Evolutionary conservation across 2,888 invertebrate genomes (phyloP), one percentile per base, ranked within the genome.

Genomic region (Nipponacmea schrenckii): DNA sequence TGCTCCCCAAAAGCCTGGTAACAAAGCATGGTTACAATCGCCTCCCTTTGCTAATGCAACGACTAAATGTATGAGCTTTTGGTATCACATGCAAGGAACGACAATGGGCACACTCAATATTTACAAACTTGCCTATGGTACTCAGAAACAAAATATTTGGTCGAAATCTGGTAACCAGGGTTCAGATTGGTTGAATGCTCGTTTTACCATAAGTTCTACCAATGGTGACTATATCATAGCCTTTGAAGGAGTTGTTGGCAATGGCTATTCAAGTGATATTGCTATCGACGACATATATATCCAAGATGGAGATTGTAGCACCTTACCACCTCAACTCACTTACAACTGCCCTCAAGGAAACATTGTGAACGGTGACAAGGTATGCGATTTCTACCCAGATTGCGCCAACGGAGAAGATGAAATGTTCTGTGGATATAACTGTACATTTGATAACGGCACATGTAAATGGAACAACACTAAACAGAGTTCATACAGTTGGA

Each of bases 1-100:
- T 0, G 91, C 92, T 0, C 90, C 90, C 0, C 89, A 92, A 17
- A 80, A 90, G 17, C 90, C 89, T 63, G 93, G 94, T 79, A 93
- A 94, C 74, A 92, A 92, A 0, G 94, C 95, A 0, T 91, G 94
- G 79, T 74, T 84, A 2, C 69, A 80, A 17, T 85, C 85, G 0
- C 76, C 75, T n/a, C 72, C 79, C 3, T 81, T 83, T 44, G 68
- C 71, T 46, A 80, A 76, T 63, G 71, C 74, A 31, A 78, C 78
- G 8, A 84, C 62, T 26, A 75, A 81, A 50, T 85, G 86, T 72
- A 68, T 88, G 62, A 79, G 79, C 17, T 82, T 87, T 70, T 88
- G 85, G 83, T 87, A 86, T 74, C 81, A 83, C 69, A 84, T 86
- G 82, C 78, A 80, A 71, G 84, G 84, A 26, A 46, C 62, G 44